These are phyloP conservation scores for Habrosyne pyritoides DNA, from an alignment of 2,888 invertebrate species.

Conservation along the genomic window DNA sequence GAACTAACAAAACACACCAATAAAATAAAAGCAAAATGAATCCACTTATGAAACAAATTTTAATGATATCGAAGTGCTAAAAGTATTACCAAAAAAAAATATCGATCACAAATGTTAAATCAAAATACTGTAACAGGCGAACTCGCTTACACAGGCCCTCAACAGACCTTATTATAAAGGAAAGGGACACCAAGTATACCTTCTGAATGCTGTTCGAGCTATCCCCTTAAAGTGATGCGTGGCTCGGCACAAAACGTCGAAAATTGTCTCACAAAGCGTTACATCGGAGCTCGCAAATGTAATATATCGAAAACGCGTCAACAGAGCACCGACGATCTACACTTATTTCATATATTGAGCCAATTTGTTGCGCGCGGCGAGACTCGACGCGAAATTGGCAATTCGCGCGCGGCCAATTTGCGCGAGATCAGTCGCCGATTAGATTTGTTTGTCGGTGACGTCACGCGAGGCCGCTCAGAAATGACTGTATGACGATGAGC, in stretches of 20 bases:
- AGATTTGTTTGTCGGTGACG: constrained; percentile 47
- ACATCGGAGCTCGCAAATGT: constrained; percentile 19
- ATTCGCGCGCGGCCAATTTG: constrained; percentile 31
- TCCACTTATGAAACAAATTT: too few relatives aligned
- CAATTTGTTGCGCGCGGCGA: constrained; percentile 21
- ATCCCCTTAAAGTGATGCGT: constrained; percentile 1
- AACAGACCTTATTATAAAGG: not conserved
- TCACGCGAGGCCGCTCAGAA: constrained; percentile 25
- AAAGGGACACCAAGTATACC: not conserved
- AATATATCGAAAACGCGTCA: constrained; percentile 32
- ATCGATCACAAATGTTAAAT: too few relatives aligned
- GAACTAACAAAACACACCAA: too few relatives aligned
- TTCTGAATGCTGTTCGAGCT: constrained; percentile 1
- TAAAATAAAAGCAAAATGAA: too few relatives aligned
- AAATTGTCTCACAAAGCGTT: not conserved
- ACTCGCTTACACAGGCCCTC: not conserved
- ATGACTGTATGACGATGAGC: not conserved
- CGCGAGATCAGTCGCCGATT: constrained; percentile 41
- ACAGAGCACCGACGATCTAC: constrained; percentile 1
- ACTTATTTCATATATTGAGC: constrained; percentile 19
- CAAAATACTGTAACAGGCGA: not conserved
- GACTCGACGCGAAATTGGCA: constrained; percentile 42
- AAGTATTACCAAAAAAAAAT: too few relatives aligned
- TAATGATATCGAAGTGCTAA: too few relatives aligned
- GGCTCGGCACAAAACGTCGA: not conserved